Base-by-base conservation (phyloP, 1,140 invertebrate genomes). In the Leptinotarsa undecemlineata region DNA sequence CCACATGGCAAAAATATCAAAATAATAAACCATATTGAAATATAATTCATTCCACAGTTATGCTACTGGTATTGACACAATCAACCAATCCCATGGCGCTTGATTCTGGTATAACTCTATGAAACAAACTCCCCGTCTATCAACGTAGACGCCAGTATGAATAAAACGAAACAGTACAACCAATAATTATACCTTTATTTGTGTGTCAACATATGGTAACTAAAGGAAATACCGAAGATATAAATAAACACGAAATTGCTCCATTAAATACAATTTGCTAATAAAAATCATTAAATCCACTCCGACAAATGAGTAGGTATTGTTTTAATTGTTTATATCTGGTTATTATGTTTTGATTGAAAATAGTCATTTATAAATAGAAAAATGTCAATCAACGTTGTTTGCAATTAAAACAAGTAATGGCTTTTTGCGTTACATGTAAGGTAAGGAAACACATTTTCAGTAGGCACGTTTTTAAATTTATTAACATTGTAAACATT, bases 281-380 rank as follows among this genome's bases (percentile, higher is more conserved):
- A 57, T 57, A 57, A 57, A 57, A 57, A 57, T 57, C 51, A 57
- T 19, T 57, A 19, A 19, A 57, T 57, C n/a, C 51, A 57, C n/a
- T 57, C 17, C 51, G 51, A 57, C 51, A 57, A 57, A 57, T 57
- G n/a, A 57, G 51, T 57, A 57, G 51, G 51, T 57, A 57, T 57
- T 57, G 51, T 57, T 57, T n/a, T 57, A 57, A 57, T 57, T 57
- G 51, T 57, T 57, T 57, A 57, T n/a, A 57, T 57, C 51, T n/a
- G 15, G 51, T 15, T 57, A 57, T 57, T 57, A 57, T 17, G 51
- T 57, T 57, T 57, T 57, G n/a, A 57, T 57, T 57, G 14, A 57
- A 6, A 57, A 15, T 19, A 57, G n/a, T 57, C n/a, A 57, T 57
- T 57, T 57, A 57, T n/a, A 57, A 57, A 57, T 57, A 19, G 51